Evolutionary conservation across 2,797 vertebrate species (phyloP).

Genomic region (Muscicapa striata): DNA sequence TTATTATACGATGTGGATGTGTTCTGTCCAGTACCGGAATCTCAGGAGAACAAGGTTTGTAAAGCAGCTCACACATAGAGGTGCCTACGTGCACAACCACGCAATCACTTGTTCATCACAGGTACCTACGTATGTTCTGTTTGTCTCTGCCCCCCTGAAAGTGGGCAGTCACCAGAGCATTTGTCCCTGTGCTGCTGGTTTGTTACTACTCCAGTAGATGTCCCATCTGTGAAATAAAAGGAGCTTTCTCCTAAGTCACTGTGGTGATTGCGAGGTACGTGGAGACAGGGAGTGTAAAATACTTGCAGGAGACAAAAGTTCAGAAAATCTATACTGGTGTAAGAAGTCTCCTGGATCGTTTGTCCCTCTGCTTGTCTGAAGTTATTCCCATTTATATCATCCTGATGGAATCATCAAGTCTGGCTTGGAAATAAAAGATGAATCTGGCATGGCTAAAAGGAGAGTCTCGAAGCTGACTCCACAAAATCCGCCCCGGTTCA

Average conservation of each 20-base stretch:
- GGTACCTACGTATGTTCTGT: neutral
- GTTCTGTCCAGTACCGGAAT: neutral
- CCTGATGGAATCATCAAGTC: neutral
- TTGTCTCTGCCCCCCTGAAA: neutral
- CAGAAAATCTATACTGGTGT: neutral
- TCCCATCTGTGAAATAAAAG: neutral
- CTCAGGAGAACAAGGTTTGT: neutral
- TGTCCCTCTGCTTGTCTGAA: neutral
- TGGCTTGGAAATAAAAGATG: neutral
- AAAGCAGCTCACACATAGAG: neutral
- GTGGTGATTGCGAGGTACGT: neutral
- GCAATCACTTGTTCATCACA: neutral
- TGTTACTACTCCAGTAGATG: neutral
- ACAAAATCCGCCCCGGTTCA: neutral
- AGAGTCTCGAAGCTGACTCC: neutral
- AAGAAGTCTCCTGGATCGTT: neutral
- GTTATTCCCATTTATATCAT: neutral
- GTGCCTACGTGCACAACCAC: neutral
- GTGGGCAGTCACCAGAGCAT: neutral
- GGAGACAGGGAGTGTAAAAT: neutral
- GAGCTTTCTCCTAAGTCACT: neutral
- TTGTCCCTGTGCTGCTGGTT: neutral
- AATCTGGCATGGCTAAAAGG: neutral
- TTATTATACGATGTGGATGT: neutral
- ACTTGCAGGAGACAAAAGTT: neutral